Percentiles rank a stretch among this genome's conserved stretches.
These are phyloP conservation scores for Pocillopora verrucosa DNA, from an alignment of 64 coral and sea anemone species.

Conservation along the genomic window DNA sequence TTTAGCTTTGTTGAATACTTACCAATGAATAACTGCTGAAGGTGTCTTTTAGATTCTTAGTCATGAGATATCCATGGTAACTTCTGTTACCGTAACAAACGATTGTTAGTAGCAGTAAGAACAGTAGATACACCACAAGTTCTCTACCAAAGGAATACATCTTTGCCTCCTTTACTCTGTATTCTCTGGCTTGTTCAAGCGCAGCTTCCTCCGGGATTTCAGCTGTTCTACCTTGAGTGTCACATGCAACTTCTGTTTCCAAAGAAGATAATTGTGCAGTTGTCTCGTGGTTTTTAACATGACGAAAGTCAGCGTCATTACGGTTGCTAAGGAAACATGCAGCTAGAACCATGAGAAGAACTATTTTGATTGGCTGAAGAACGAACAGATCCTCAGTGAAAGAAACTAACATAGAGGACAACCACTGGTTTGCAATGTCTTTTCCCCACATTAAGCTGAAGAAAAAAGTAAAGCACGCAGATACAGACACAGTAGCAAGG, in stretches of 20 bases:
- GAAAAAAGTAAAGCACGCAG: slow-evolving; percentile 51
- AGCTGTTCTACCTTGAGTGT: background rate
- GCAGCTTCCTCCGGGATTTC: no score
- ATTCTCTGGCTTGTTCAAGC: no score
- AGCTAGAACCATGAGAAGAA: slow-evolving; percentile 20
- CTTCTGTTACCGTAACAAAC: no score
- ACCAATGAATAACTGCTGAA: slow-evolving; percentile 28
- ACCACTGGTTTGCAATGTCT: slow-evolving; percentile 66
- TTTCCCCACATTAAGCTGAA: slow-evolving; percentile 76
- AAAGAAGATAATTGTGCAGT: background rate
- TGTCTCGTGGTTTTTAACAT: background rate
- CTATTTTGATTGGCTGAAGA: slow-evolving; percentile 59
- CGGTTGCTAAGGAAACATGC: slow-evolving; percentile 43
- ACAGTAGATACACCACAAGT: no score
- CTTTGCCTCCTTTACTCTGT: no score
- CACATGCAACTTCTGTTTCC: background rate
- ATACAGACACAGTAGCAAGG: slow-evolving; percentile 14
- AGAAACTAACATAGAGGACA: slow-evolving; percentile 62
- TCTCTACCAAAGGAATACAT: no score
- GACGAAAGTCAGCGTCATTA: slow-evolving; percentile 5
- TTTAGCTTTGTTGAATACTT: background rate
- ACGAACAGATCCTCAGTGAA: slow-evolving; percentile 69
- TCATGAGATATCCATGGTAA: no score
- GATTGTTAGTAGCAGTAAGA: no score
- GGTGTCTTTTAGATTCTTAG: slow-evolving; percentile 37